A percentile compares a stretch with the other conserved stretches of the same genome.
Evolutionary conservation across 1,140 invertebrate species (phyloP).

Genomic region (Epicauta chinensis): DNA sequence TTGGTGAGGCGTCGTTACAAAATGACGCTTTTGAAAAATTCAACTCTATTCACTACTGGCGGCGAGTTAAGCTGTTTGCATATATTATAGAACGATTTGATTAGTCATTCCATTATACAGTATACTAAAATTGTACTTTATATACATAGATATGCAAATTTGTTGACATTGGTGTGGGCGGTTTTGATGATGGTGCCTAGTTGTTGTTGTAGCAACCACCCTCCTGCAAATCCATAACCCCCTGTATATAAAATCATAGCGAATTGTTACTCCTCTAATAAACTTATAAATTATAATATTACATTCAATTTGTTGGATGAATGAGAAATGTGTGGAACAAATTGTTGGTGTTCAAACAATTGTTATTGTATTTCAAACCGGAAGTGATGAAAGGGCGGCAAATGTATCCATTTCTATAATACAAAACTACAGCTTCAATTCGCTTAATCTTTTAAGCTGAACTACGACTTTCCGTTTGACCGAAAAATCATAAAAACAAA

Average conservation of each 20-base stretch:
- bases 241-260: slow-evolving; percentile 22
- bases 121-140: slow-evolving; percentile 19
- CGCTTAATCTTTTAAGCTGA: slow-evolving; percentile 15
- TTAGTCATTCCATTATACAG: slow-evolving; percentile 15
- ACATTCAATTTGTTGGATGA: slow-evolving; percentile 26
- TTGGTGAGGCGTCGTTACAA: too few species aligned
- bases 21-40: too few species aligned
- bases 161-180: slow-evolving; percentile 10
- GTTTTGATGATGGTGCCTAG: not conserved
- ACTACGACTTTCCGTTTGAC: not conserved
- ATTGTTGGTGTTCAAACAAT: slow-evolving; percentile 23
- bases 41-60: slow-evolving; percentile 4
- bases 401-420: slow-evolving; percentile 36
- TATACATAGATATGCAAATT: slow-evolving; percentile 25
- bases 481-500: too few species aligned
- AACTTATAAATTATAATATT: slow-evolving; percentile 23
- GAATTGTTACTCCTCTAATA: slow-evolving; percentile 19
- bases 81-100: slow-evolving; percentile 17
- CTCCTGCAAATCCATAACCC: not conserved
- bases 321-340: slow-evolving; percentile 22
- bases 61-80: slow-evolving; percentile 17
- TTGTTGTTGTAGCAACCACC: not conserved
- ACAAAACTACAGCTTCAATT: slow-evolving; percentile 35
- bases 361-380: slow-evolving; percentile 33
- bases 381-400: slow-evolving; percentile 34